Evolutionary conservation across 2,888 invertebrate species (phyloP), one percentile per base, ranked within the genome.

Genomic region (Stenchaetothrips biformis): DNA sequence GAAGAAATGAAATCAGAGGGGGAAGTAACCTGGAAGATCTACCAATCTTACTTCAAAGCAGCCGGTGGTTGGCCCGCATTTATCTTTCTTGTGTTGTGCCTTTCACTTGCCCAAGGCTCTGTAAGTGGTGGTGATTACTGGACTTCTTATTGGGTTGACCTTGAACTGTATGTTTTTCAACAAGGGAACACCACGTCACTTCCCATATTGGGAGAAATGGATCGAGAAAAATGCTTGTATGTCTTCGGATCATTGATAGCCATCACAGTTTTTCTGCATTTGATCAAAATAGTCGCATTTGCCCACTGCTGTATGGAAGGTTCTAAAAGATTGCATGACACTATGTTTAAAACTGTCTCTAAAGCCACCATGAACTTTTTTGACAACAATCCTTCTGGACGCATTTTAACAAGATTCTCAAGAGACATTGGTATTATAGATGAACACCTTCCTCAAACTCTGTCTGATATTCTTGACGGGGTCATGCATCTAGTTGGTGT

Each of bases 321-420:
- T 0, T 95, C 96, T 0, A 91, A 90, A 6, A 90, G 88, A 6
- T 88, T 97, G 0, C 97, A 97, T 87, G 92, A 94, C 86, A 88
- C 87, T 21, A 96, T 97, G 96, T 96, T 96, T 86, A 87, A 89
- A n/a, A 89, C 92, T 48, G 91, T 97, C 27, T 92, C 95, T 3
- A 89, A 93, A 25, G 93, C 95, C 0, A 92, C 94, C 0, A 94
- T 96, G 91, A 89, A 91, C 37, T 97, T 97, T 88, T 97, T 97
- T 88, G 95, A 96, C 85, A 91, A 91, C 6, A 97, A 96, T 87
- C 94, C 95, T 0, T 92, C 93, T 0, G 92, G 92, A 11, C 88
- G 94, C 78, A 93, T 97, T 84, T 88, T 97, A 78, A 97, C 96
- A 87, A 89, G 97, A 47, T 96, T 97, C 87, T 94, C 96, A 0